Evolutionary conservation across 2,797 vertebrate genomes (phyloP).

Genomic region (Acrossocheilus wenchowensis): DNA sequence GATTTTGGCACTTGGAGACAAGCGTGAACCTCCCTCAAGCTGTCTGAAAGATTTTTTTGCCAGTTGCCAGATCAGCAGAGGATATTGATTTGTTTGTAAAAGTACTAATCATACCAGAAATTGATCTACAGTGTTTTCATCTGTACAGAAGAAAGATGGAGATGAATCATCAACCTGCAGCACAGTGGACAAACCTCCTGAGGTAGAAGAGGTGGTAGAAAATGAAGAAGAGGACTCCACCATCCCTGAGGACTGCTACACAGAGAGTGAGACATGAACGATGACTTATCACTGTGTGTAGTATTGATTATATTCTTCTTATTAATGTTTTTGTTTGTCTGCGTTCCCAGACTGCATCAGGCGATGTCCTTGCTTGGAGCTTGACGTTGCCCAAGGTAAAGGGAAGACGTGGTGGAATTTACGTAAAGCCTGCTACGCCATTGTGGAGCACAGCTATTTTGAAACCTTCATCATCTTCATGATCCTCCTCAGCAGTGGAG

Average conservation of each 20-base stretch:
- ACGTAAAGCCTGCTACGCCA: constrained; percentile 86
- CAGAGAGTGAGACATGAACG: constrained; percentile 71
- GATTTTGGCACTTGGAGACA: background rate
- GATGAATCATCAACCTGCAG: constrained; percentile 78
- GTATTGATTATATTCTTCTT: background rate
- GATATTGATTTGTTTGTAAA: background rate
- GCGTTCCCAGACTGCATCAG: constrained; percentile 81
- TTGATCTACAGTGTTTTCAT: background rate
- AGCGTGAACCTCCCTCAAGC: background rate
- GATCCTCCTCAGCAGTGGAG: constrained; percentile 95
- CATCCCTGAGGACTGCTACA: constrained; percentile 85
- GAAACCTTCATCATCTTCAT: constrained; percentile 98
- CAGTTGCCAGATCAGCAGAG: background rate
- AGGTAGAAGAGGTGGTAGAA: constrained; percentile 67
- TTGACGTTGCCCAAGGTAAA: constrained; percentile 81
- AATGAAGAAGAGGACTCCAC: constrained; percentile 77
- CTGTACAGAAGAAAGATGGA: constrained; percentile 43
- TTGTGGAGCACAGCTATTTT: constrained; percentile 95
- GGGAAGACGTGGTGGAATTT: constrained; percentile 87
- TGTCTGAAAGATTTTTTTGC: background rate
- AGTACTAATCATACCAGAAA: background rate
- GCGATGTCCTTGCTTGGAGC: constrained; percentile 83
- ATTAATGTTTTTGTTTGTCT: background rate
- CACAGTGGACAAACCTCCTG: constrained; percentile 83
- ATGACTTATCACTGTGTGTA: background rate